A percentile compares a stretch with the other conserved stretches of the same genome.
Evolutionary conservation across 1,140 invertebrate genomes (phyloP).

Genomic region (Drosophila jambulina): DNA sequence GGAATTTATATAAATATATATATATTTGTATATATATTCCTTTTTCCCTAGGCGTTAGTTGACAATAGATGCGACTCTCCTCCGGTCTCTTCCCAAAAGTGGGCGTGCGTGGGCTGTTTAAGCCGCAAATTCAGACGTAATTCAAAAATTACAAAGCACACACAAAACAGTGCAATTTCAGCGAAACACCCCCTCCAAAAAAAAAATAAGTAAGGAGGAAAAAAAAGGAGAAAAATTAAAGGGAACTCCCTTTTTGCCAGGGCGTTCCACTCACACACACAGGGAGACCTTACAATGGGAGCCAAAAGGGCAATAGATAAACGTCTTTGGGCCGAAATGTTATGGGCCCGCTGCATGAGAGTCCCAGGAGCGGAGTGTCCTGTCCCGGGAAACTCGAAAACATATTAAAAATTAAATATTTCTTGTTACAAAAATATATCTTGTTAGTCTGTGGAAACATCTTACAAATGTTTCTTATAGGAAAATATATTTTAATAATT

Average conservation of each 20-base stretch:
- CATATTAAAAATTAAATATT: not conserved
- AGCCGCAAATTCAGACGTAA: conserved; percentile 71
- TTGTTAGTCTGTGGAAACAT: not conserved
- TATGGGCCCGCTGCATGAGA: conserved; percentile 57
- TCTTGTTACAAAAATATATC: not conserved
- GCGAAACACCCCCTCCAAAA: conserved; percentile 20
- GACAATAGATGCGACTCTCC: conserved; percentile 63
- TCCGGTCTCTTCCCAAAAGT: not conserved
- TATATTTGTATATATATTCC: no score
- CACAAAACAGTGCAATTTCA: conserved; percentile 57
- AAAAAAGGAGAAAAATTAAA: conserved; percentile 3
- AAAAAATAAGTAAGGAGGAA: not conserved
- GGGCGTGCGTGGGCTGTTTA: conserved; percentile 43
- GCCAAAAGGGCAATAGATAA: conserved; percentile 63
- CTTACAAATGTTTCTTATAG: not conserved
- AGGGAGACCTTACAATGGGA: conserved; percentile 20
- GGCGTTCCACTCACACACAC: conserved; percentile 17
- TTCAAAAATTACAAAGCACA: conserved; percentile 80
- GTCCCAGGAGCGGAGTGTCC: conserved; percentile 43
- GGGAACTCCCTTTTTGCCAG: conserved; percentile 25
- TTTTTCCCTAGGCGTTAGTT: conserved; percentile 69
- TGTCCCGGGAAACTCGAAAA: not conserved
- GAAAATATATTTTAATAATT: no score
- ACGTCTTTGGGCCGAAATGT: conserved; percentile 58
- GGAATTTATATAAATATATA: conserved; percentile 10